These are phyloP conservation scores for Heterodera filipjevi DNA, from an alignment of 2,888 invertebrate species.

Conservation along the genomic window DNA sequence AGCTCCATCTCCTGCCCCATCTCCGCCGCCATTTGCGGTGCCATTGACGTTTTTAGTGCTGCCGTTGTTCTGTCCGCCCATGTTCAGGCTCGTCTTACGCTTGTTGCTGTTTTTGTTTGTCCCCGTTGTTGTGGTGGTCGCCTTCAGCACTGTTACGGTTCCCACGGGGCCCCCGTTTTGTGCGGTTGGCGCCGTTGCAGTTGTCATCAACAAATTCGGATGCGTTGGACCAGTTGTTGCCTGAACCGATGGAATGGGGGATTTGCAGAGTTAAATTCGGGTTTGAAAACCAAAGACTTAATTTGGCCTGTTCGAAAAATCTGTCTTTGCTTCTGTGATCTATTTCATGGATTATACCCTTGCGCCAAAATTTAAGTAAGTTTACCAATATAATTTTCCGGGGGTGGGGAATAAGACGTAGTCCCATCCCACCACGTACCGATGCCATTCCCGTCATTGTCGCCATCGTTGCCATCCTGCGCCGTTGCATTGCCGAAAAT, in stretches of 20 bases:
- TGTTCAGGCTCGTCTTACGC: slow-evolving; percentile 11
- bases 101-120: slow-evolving; percentile 30
- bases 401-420: not conserved
- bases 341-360: no score
- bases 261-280: not conserved
- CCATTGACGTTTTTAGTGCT: not conserved
- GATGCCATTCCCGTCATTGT: not conserved
- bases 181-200: not conserved
- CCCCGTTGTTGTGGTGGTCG: slow-evolving; percentile 26
- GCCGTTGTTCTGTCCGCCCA: not conserved
- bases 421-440: not conserved
- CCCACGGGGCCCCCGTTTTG: not conserved
- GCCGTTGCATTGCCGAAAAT: not conserved
- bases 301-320: no score
- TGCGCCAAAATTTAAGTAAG: no score
- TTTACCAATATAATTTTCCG: no score
- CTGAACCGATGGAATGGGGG: not conserved
- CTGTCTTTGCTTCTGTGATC: no score
- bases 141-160: slow-evolving; percentile 16
- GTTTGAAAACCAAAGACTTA: no score
- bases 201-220: not conserved
- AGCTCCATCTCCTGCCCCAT: not conserved
- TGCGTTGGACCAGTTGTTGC: not conserved
- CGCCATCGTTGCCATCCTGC: not conserved
- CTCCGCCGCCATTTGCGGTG: not conserved